Evolutionary conservation across 2,797 vertebrate species (phyloP).

Genomic region (Mallotus villosus): DNA sequence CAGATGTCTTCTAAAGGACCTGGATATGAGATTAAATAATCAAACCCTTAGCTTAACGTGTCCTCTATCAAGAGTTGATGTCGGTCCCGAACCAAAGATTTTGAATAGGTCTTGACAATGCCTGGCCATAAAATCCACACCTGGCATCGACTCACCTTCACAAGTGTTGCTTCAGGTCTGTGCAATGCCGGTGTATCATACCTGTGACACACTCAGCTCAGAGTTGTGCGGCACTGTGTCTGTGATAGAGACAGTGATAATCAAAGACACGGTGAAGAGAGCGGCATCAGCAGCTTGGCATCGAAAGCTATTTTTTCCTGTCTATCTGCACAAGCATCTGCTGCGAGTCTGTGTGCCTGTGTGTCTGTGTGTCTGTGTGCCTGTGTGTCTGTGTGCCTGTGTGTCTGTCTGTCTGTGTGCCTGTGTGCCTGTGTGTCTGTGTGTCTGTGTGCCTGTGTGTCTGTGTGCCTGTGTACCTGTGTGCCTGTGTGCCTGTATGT

Average conservation of each 20-base stretch:
- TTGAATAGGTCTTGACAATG: not conserved
- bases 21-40: conserved; percentile 8
- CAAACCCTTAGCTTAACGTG: conserved; percentile 36
- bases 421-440: conserved; percentile 20
- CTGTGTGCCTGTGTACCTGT: conserved; percentile 31
- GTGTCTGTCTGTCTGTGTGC: conserved; percentile 17
- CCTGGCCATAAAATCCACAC: not conserved
- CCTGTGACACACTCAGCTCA: too few relatives aligned
- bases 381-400: conserved; percentile 32
- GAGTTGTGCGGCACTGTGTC: too few relatives aligned
- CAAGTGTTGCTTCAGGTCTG: not conserved
- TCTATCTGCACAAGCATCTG: not conserved
- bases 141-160: not conserved
- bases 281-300: too few relatives aligned
- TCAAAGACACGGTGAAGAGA: too few relatives aligned
- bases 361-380: conserved; percentile 20
- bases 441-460: conserved; percentile 31
- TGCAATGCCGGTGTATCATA: too few relatives aligned
- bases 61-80: not conserved
- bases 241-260: too few relatives aligned
- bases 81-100: not conserved
- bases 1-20: conserved; percentile 3
- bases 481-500: too few relatives aligned
- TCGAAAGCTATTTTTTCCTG: not conserved
- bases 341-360: conserved; percentile 2